phyloP scores from a whole-genome alignment of 2,113 vertebrate species.

The Chelonoidis abingdonii region DNA sequence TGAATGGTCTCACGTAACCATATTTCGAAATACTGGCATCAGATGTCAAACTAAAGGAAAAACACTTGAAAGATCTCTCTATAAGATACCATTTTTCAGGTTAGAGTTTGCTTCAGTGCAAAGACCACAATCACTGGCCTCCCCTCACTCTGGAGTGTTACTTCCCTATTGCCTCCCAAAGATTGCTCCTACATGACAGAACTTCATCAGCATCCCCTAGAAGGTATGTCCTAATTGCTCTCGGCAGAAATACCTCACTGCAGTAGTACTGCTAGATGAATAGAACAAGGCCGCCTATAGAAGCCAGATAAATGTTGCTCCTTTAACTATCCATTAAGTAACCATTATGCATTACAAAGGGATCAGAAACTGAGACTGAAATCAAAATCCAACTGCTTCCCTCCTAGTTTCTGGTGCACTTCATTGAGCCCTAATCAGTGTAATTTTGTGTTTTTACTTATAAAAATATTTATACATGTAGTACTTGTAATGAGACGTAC shows the following conservation, averaged over 20 bases:
- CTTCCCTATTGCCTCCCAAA: background rate
- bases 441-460: conserved; percentile 45
- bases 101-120: background rate
- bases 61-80: background rate
- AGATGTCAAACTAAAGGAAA: background rate
- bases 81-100: background rate
- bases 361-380: conserved; percentile 47
- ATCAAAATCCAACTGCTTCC: conserved; percentile 37
- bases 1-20: background rate
- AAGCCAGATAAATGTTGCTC: conserved; percentile 29
- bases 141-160: background rate
- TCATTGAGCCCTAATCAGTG: conserved; percentile 54
- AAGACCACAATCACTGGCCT: background rate
- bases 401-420: conserved; percentile 50
- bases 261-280: background rate
- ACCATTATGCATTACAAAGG: background rate
- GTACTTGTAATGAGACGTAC: conserved; percentile 48
- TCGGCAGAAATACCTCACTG: conserved; percentile 3
- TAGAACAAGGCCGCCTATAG: conserved; percentile 36
- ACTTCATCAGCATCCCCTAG: background rate
- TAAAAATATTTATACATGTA: conserved; percentile 48
- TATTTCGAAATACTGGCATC: background rate
- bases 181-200: background rate
- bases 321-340: background rate
- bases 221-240: background rate